Evolutionary conservation across 1,140 invertebrate species (phyloP), one percentile per base, ranked within the genome.

Genomic region (Drosophila ercepeae): DNA sequence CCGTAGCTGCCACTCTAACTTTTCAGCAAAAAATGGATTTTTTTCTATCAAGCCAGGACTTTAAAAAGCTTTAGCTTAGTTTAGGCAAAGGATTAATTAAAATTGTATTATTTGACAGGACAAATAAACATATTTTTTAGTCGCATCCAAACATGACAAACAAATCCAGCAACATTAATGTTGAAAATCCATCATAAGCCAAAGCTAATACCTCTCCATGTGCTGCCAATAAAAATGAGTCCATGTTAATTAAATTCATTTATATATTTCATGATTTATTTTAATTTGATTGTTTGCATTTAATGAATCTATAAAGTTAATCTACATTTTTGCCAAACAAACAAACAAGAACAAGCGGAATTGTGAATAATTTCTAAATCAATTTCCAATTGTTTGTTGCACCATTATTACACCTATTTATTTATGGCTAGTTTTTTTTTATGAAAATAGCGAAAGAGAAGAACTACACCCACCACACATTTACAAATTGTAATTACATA

Each of bases 401-500:
- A 16, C 81, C 72, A 73, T 73, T 81, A 86, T 86, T 86, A 58
- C 81, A 68, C 54, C 79, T 64, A 59, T 61, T 84, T 64, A 79
- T 65, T 76, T 86, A 79, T 73, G 29, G 76, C 51, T 13, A 53
- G 63, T 76, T 76, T 86, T 84, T 72, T 44, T n/a, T n/a, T n/a
- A n/a, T n/a, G n/a, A 41, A 34, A 65, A 39, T 53, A 34, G 25
- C 21, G n/a, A 13, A 55, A 73, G 49, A 50, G 25, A 16, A 3
- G 29, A 19, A 18, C 8, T 42, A 9, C 25, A 32, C 0, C 8
- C 42, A 23, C 25, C 25, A 52, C 42, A 59, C 53, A 9, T 53
- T 59, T 45, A 61, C 55, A 52, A 59, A 82, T 55, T 77, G 63
- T 86, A 81, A 81, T 84, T 84, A 84, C 82, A 86, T 86, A 86